phyloP scores from a whole-genome alignment of 2,888 invertebrate genomes.

The Polyommatus icarus region DNA sequence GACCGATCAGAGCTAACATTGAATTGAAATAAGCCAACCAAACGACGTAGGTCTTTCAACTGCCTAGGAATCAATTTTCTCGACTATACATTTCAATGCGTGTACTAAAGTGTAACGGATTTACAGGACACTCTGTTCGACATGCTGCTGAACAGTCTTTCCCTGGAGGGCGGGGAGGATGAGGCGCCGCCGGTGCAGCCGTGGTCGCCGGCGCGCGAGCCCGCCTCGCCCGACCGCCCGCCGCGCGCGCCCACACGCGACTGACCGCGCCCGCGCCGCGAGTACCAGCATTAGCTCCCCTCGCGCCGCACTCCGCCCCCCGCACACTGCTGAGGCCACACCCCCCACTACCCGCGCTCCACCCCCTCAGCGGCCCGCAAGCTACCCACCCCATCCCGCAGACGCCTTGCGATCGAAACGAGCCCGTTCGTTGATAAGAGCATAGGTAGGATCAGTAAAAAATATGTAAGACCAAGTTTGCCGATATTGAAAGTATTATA shows the following conservation, averaged over 20 bases:
- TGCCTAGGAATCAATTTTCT: too few species aligned
- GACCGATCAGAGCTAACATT: too few species aligned
- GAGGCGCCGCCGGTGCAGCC: constrained; percentile 62
- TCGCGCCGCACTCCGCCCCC: constrained; percentile 36
- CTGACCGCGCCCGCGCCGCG: constrained; percentile 38
- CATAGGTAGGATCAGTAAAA: neutral
- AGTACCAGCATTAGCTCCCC: constrained; percentile 35
- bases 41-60: too few species aligned
- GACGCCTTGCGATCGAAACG: too few species aligned
- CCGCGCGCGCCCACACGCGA: constrained; percentile 37
- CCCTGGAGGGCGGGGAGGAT: constrained; percentile 53
- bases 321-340: neutral
- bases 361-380: neutral
- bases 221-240: constrained; percentile 37
- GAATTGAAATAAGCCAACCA: too few species aligned
- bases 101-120: neutral
- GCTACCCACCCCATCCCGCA: too few species aligned
- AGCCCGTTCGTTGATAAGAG: neutral
- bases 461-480: too few species aligned
- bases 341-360: neutral
- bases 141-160: constrained; percentile 67
- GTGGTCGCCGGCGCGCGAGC: constrained; percentile 56
- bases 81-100: too few species aligned
- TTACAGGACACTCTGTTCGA: constrained; percentile 70
- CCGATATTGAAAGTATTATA: too few species aligned